Base-by-base conservation (phyloP, 2,113 vertebrate genomes). In the Ptilorrhoa leucosticta region DNA sequence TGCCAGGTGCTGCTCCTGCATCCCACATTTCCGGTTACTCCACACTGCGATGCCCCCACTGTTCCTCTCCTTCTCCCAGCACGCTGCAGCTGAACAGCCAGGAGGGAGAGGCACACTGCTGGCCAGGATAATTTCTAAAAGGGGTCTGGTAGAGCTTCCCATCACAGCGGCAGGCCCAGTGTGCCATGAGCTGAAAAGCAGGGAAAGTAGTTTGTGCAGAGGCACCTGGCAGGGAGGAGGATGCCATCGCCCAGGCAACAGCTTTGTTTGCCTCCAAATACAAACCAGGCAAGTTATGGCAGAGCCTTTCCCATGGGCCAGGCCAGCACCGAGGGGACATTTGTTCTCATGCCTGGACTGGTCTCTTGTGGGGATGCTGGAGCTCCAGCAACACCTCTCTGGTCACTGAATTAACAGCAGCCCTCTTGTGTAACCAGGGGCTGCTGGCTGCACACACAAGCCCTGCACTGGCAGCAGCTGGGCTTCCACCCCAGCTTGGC, bases 11-110 rank as follows among this genome's bases (percentile, higher is more conserved):
- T 51, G 58, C 33, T 68, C 37, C 50, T 13, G 8, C 40, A 70
- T 53, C 70, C 78, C 71, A 44, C 71, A 21, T 17, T 24, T 44
- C 31, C 51, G 0, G 9, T 30, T 47, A 6, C 24, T 57, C 50
- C 50, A 6, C 0, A 0, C 8, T 4, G 8, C 0, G 0, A 4
- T 68, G 40, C 3, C 30, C 9, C 15, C 0, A 15, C 40, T 31
- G 20, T 11, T 40, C 73, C 56, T 30, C 33, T 61, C 39, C 66
- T 47, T 10, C 31, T 90, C 72, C 53, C 30, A 47, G 66, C 57
- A 45, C 23, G 8, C 56, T 40, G 13, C 10, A 39, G 51, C 64
- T 84, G 22, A 90, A 57, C 75, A 83, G 40, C 61, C 33, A 11
- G 51, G 35, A 48, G 10, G 23, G 35, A 28, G 12, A 39, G n/a